Conservation (phyloP, 1,140 invertebrate genomes). For the Meloidogyne chitwoodi region DNA sequence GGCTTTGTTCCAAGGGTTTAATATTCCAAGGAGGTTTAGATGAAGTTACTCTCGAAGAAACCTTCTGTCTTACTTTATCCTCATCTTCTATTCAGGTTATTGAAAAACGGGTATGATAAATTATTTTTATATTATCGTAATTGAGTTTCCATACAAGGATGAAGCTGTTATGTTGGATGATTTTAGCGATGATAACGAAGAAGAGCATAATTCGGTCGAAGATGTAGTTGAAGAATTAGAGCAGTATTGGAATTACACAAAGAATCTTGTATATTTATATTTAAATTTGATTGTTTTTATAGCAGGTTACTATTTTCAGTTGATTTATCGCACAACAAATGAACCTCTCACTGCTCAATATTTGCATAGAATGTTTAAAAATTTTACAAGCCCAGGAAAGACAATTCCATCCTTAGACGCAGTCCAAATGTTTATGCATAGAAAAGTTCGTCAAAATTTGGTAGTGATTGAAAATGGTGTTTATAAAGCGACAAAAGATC, state of each 20-base stretch:
- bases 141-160: too few relatives aligned
- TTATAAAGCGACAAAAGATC: constrained; percentile 46
- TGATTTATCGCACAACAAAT: constrained; percentile 10
- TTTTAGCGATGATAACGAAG: constrained; percentile 48
- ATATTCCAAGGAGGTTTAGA: constrained; percentile 76
- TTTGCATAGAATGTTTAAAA: constrained; percentile 41
- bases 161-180: background rate
- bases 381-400: constrained; percentile 42
- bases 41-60: constrained; percentile 76
- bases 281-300: constrained; percentile 16
- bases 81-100: constrained; percentile 20
- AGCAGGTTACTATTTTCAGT: too few relatives aligned
- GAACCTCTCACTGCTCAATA: constrained; percentile 33
- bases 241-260: constrained; percentile 72
- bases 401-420: constrained; percentile 36
- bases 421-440: constrained; percentile 47
- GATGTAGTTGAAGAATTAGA: constrained; percentile 88
- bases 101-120: constrained; percentile 18
- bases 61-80: background rate
- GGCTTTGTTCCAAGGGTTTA: constrained; percentile 77
- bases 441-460: constrained; percentile 46
- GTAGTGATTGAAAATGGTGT: constrained; percentile 44
- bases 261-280: constrained; percentile 65
- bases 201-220: constrained; percentile 76
- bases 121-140: too few relatives aligned